These are phyloP conservation scores for Sinelater perroti DNA, from an alignment of 2,888 invertebrate species.

Conservation along the genomic window DNA sequence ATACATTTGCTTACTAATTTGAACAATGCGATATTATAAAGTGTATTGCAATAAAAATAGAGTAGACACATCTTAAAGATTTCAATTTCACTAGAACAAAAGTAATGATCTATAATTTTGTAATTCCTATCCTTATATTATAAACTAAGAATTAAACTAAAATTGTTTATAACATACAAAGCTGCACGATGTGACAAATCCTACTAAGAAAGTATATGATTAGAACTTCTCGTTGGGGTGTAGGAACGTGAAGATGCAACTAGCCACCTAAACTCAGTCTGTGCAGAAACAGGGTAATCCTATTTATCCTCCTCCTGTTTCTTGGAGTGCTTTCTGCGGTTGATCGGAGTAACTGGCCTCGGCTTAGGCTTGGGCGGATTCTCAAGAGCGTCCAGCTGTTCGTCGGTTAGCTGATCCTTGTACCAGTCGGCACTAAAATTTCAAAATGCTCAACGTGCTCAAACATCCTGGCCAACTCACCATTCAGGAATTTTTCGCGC, in stretches of 20 bases:
- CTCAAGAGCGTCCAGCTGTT: constrained; percentile 80
- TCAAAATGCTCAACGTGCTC: background rate
- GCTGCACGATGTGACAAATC: too few species aligned
- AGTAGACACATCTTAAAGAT: too few species aligned
- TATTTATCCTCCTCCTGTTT: constrained; percentile 45
- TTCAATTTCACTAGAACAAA: too few species aligned
- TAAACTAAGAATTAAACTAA: too few species aligned
- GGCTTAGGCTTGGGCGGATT: constrained; percentile 76
- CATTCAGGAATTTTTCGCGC: constrained; percentile 89
- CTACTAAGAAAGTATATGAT: constrained; percentile 10
- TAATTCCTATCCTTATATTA: too few species aligned
- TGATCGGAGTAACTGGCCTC: constrained; percentile 64
- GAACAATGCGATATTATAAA: too few species aligned
- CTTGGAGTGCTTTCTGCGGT: constrained; percentile 61
- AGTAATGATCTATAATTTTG: too few species aligned
- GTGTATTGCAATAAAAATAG: too few species aligned
- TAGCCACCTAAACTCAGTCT: constrained; percentile 28
- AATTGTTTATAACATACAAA: too few species aligned
- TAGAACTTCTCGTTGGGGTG: constrained; percentile 6
- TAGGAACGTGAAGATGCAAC: constrained; percentile 22
- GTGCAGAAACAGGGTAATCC: constrained; percentile 28
- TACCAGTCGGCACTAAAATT: constrained; percentile 85
- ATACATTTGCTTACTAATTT: too few species aligned
- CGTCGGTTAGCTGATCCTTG: constrained; percentile 83
- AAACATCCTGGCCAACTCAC: constrained; percentile 63